Percentiles rank a stretch among this genome's conserved stretches.
phyloP scores from a whole-genome alignment of 2,113 vertebrate genomes.

The Apteryx owenii region DNA sequence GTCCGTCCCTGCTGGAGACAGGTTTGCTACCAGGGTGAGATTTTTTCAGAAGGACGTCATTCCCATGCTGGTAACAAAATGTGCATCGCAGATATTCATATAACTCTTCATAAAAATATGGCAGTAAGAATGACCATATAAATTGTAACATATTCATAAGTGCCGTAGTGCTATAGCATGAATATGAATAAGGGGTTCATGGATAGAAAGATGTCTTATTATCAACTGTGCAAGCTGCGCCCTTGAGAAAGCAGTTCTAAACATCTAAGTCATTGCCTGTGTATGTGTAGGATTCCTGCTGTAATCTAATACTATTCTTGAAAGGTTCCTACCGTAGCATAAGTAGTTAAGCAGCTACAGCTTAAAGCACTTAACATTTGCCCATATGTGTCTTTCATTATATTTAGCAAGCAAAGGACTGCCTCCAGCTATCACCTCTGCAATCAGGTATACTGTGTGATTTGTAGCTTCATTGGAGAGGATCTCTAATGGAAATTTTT shows the following conservation, averaged over 20 bases:
- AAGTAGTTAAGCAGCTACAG: neutral
- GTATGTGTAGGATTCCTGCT: neutral
- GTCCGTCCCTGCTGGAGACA: neutral
- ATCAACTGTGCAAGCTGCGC: neutral
- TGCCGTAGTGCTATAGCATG: neutral
- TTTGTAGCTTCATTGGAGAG: neutral
- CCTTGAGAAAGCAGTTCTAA: neutral
- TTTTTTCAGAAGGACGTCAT: neutral
- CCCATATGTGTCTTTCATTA: neutral
- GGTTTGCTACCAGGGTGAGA: neutral
- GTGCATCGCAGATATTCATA: neutral
- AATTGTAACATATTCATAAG: neutral
- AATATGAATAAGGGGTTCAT: neutral
- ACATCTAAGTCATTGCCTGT: neutral
- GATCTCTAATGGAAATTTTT: neutral
- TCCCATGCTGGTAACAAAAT: neutral
- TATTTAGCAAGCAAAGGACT: neutral
- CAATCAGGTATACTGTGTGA: neutral
- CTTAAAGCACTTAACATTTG: neutral
- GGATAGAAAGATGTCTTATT: neutral
- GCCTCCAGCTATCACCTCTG: neutral
- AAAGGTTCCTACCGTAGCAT: neutral
- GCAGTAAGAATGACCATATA: neutral
- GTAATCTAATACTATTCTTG: neutral
- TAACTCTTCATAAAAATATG: neutral